Percentiles rank a stretch among this genome's conserved stretches.
Evolutionary conservation across 2,888 invertebrate species (phyloP).

Genomic region (Orthosia cruda): DNA sequence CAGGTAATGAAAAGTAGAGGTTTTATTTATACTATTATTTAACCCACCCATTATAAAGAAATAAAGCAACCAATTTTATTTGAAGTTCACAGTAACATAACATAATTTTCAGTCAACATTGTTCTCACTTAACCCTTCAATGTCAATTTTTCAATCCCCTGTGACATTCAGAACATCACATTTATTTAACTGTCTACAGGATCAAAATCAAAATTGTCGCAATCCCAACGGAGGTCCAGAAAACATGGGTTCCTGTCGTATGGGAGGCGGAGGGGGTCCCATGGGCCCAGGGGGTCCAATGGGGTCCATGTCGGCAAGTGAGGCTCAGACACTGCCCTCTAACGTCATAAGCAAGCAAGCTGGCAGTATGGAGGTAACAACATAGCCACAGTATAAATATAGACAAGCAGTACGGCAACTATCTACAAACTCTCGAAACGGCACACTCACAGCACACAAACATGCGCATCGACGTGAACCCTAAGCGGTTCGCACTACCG

Average conservation of each 20-base stretch:
- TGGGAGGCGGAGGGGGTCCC: constrained; percentile 85
- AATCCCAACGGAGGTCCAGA: constrained; percentile 88
- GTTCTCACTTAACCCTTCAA: neutral
- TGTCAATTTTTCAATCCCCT: neutral
- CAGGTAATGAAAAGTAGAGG: constrained; percentile 45
- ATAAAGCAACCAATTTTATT: neutral
- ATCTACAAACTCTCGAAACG: too few relatives aligned
- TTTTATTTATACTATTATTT: constrained; percentile 28
- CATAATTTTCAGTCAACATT: neutral
- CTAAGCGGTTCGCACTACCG: too few relatives aligned
- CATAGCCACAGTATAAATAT: too few relatives aligned
- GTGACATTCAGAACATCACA: neutral
- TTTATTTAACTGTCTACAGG: constrained; percentile 69
- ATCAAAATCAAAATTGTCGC: constrained; percentile 88
- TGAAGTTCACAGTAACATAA: neutral
- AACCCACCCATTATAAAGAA: neutral
- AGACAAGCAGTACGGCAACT: too few relatives aligned
- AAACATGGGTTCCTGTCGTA: constrained; percentile 88
- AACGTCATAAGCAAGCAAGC: constrained; percentile 95
- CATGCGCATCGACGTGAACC: too few relatives aligned
- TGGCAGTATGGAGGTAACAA: constrained; percentile 95
- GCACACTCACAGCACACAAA: too few relatives aligned
- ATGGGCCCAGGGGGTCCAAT: constrained; percentile 89
- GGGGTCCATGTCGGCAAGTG: constrained; percentile 90
- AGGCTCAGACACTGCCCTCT: constrained; percentile 94